Evolutionary conservation across 2,888 invertebrate genomes (phyloP).

Genomic region (Tribolium freemani): DNA sequence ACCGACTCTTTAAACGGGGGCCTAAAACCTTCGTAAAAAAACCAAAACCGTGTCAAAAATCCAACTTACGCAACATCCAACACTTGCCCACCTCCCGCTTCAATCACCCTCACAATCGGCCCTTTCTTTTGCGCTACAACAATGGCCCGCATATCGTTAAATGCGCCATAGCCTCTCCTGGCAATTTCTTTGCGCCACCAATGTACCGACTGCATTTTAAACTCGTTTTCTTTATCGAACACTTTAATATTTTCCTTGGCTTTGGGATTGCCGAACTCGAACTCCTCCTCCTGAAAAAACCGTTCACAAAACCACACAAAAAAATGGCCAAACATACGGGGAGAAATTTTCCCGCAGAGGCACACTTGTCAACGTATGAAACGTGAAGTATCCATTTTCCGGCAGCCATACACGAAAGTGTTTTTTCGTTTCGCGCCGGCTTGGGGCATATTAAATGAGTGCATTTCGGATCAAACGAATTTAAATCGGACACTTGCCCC

Average conservation of each 20-base stretch:
- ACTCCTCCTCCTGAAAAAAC: constrained; percentile 79
- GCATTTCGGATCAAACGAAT: constrained; percentile 73
- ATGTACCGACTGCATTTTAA: constrained; percentile 73
- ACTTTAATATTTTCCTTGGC: constrained; percentile 70
- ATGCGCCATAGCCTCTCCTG: constrained; percentile 66
- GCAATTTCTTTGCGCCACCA: constrained; percentile 78
- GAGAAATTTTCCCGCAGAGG: constrained; percentile 74
- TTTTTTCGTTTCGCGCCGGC: constrained; percentile 87
- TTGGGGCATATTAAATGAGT: constrained; percentile 86
- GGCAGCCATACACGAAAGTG: constrained; percentile 86
- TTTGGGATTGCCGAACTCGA: constrained; percentile 87
- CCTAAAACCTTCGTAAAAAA: constrained; percentile 60
- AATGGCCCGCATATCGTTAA: constrained; percentile 71
- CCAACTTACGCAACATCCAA: constrained; percentile 72
- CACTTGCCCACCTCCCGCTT: constrained; percentile 83
- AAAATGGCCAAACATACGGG: constrained; percentile 69
- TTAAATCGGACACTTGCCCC: constrained; percentile 74
- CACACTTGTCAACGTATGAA: constrained; percentile 80
- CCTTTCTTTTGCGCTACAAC: constrained; percentile 74
- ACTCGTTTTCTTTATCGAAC: constrained; percentile 64
- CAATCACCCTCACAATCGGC: constrained; percentile 78
- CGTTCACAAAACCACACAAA: constrained; percentile 27
- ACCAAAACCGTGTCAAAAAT: not conserved
- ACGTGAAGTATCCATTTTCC: constrained; percentile 93
- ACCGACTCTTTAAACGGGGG: constrained; percentile 72